Conservation (phyloP, 2,888 invertebrate genomes). For the Parapristionchus giblindavisi region DNA sequence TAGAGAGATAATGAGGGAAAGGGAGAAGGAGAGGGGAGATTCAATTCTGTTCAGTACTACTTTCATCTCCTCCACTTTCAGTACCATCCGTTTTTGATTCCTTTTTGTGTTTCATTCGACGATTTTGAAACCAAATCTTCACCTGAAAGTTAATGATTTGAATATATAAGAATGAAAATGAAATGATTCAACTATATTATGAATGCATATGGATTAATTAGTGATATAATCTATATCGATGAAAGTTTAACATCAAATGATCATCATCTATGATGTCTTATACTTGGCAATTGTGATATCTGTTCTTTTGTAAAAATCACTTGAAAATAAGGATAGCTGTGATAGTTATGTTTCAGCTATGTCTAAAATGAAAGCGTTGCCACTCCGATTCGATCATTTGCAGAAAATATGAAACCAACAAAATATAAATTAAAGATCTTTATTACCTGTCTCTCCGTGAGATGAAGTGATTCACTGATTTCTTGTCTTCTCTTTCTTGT, state of each 20-base stretch:
- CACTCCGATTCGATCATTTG: no score
- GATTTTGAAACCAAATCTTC: conserved; percentile 69
- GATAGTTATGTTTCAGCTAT: no score
- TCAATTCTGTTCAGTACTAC: conserved; percentile 53
- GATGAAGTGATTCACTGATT: conserved; percentile 63
- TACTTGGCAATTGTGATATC: no score
- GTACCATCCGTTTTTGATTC: conserved; percentile 61
- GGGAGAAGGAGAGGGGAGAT: background rate
- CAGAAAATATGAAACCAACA: background rate
- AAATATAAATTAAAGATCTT: background rate
- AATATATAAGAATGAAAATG: background rate
- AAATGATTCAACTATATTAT: background rate
- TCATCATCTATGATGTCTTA: no score
- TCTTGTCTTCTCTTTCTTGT: conserved; percentile 66
- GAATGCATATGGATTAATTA: no score
- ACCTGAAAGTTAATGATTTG: conserved; percentile 54
- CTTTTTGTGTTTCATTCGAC: conserved; percentile 68
- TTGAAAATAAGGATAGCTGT: no score
- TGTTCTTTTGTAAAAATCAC: no score
- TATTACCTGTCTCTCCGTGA: conserved; percentile 66
- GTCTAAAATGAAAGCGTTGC: no score
- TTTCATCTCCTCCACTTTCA: conserved; percentile 48
- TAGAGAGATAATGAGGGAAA: background rate
- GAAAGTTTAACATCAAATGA: no score
- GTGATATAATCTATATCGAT: no score